Evolutionary conservation across 2,888 invertebrate species (phyloP), one percentile per base, ranked within the genome.

Genomic region (Drosophila nr. fundita): DNA sequence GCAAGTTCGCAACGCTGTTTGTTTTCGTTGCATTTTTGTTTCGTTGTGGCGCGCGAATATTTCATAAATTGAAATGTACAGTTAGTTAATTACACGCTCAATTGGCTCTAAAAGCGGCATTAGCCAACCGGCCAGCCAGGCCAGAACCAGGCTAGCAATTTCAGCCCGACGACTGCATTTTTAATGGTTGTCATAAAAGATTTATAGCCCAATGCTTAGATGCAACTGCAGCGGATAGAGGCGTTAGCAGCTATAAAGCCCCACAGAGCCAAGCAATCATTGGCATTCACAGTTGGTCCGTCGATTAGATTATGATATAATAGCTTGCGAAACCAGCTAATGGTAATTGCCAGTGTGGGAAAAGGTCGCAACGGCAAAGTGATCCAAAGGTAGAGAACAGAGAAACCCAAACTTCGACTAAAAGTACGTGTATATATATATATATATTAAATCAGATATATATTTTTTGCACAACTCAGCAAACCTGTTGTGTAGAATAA

Each of bases 1-100:
- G 74, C 81, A 70, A 73, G 38, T 50, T 42, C 24, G 48, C 57
- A 36, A 21, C 52, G 48, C 30, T 64, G 64, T 78, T 74, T 72
- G 73, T 61, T 59, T 59, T 30, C 57, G 62, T 32, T 62, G 52
- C 38, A 18, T 54, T 34, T 54, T 36, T 29, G 54, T 61, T 68
- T 53, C 32, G 40, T 32, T 48, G 73, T 50, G 29, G 57, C 48
- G 21, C 42, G 82, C 75, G 72, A 80, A 88, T 87, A 83, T 77
- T 79, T 88, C 81, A 87, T 80, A 81, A 83, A 90, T 90, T 88
- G 87, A 87, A 86, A 88, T 88, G 82, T 86, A 90, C 90, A 86
- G 87, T 87, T 87, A 90, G 87, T 87, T 90, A 90, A 87, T 90
- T 87, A 90, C 84, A 84, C 83, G 78, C 86, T 82, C 89, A 82